These are phyloP conservation scores for Allophyes oxyacanthae DNA, from an alignment of 2,888 invertebrate genomes.

Conservation along the genomic window DNA sequence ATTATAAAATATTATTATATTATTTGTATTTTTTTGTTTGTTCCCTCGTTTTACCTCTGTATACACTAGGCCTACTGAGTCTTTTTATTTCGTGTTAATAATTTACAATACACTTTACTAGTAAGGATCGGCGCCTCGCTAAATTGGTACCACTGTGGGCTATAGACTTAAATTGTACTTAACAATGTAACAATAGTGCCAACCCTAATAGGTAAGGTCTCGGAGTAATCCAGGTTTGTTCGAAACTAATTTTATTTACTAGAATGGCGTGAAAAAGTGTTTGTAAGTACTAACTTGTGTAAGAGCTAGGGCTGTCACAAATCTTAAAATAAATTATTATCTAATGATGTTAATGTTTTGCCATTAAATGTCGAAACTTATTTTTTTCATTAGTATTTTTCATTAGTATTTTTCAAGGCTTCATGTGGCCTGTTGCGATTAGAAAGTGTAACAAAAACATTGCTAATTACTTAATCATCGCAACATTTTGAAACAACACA, in stretches of 20 bases:
- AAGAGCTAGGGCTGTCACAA: conserved; percentile 27
- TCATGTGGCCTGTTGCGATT: too few relatives aligned
- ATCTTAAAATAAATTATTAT: neutral
- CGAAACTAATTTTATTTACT: conserved; percentile 49
- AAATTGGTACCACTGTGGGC: conserved; percentile 45
- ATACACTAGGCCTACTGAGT: conserved; percentile 10
- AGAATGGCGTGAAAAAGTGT: conserved; percentile 45
- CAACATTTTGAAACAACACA: too few relatives aligned
- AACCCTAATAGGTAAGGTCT: conserved; percentile 40
- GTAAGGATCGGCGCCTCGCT: conserved; percentile 49
- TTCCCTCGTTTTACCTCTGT: too few relatives aligned
- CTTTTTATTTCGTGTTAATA: neutral
- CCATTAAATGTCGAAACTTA: too few relatives aligned
- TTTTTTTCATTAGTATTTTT: too few relatives aligned
- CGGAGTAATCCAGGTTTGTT: conserved; percentile 30
- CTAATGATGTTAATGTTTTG: too few relatives aligned
- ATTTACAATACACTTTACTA: conserved; percentile 27
- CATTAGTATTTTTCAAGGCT: too few relatives aligned
- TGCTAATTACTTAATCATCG: too few relatives aligned
- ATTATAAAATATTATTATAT: too few relatives aligned
- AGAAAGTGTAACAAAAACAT: too few relatives aligned
- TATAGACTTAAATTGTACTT: conserved; percentile 43
- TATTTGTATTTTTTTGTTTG: too few relatives aligned
- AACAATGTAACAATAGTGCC: conserved; percentile 47
- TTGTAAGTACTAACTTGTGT: conserved; percentile 23